These are phyloP conservation scores for Equus przewalskii DNA, from an alignment of 2,113 vertebrate genomes.

Conservation along the genomic window DNA sequence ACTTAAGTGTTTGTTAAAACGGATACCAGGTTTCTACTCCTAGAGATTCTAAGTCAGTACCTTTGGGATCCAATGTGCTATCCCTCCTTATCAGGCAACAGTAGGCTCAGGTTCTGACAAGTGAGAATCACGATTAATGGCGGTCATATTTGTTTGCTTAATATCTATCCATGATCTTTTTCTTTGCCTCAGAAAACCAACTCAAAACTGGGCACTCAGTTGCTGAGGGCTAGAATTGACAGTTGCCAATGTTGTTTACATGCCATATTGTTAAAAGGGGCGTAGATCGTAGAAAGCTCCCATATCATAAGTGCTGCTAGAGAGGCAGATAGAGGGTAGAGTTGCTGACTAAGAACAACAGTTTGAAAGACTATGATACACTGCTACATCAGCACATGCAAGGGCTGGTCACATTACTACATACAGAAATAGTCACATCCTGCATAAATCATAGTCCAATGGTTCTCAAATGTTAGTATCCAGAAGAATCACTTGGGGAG, in stretches of 20 bases:
- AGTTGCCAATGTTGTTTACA: not conserved
- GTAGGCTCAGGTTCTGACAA: not conserved
- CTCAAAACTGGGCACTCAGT: not conserved
- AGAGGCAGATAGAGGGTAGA: not conserved
- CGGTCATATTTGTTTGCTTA: not conserved
- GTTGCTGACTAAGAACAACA: not conserved
- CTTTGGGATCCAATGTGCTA: not conserved
- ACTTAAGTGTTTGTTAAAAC: not conserved
- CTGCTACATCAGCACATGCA: not conserved
- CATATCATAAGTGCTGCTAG: not conserved
- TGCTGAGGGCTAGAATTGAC: not conserved
- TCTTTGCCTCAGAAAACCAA: constrained; percentile 1
- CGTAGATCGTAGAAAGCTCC: not conserved
- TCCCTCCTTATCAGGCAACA: not conserved
- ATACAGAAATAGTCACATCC: not conserved
- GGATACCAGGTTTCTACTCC: not conserved
- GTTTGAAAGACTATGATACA: not conserved
- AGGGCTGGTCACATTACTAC: not conserved
- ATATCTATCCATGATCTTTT: not conserved
- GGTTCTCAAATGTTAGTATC: not conserved
- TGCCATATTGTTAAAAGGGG: not conserved
- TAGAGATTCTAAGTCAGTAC: not conserved
- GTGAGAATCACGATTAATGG: not conserved
- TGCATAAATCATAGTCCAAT: not conserved
- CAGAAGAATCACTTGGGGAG: not conserved